Evolutionary conservation across 2,888 invertebrate genomes (phyloP), one percentile per base, ranked within the genome.

Genomic region (Eupeodes luniger): DNA sequence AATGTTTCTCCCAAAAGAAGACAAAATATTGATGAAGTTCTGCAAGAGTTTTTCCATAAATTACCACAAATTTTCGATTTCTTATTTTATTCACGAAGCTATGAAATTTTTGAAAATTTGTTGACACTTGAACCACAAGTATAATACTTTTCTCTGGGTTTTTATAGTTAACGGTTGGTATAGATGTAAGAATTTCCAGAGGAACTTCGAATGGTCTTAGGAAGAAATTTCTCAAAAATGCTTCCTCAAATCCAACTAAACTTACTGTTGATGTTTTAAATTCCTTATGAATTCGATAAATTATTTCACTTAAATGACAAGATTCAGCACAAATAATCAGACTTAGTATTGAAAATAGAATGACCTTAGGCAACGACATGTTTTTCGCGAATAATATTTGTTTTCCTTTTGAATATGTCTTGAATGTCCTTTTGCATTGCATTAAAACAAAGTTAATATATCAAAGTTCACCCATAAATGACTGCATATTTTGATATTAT

Each of bases 11-110:
- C 44, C 9, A 19, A 14, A 86, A 79, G 11, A 34, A 75, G 0
- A 16, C 6, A 47, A 81, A 72, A 4, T 44, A 70, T 14, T 7
- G 5, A 0, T 19, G 51, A 3, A 86, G 70, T 0, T 11, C 16
- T 0, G 49, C 34, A 0, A 19, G 2, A 34, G 4, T 74, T 2
- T 53, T 16, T 27, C 67, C 78, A 19, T 49, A 34, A 27, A 82
- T 19, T 9, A 85, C n/a, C 1, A 67, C 51, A 47, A 59, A 79
- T 55, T 57, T 59, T 5, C 59, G 47, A 16, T 2, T 10, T 59
- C 1, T 14, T 1, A 72, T 72, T 72, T 40, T 27, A 27, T 16
- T 12, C 2, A 40, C n/a, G 3, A 36, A 7, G 0, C 47, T 5
- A 34, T 27, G 72, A 4, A 70, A 19, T 5, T 9, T 55, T 40